Percentiles rank a stretch among this genome's conserved stretches.
Conservation (phyloP, 2,797 vertebrate genomes). For the Gastrophryne carolinensis region DNA sequence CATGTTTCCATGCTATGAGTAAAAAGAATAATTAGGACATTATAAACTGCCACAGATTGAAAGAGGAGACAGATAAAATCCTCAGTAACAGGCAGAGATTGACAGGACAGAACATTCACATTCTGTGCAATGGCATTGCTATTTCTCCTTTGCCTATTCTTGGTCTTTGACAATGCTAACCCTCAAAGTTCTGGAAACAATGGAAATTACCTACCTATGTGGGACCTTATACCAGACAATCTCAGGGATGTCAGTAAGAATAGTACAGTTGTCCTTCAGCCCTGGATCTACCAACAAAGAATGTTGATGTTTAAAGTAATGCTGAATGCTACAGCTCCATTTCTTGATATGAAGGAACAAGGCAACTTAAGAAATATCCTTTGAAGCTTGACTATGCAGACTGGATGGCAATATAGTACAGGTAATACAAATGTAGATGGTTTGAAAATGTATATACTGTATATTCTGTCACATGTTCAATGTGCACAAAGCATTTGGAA, state of each 20-base stretch:
- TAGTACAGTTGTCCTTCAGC: constrained; percentile 62
- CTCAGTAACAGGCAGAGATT: not conserved
- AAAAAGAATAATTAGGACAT: too few relatives aligned
- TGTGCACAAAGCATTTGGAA: too few relatives aligned
- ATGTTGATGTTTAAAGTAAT: constrained; percentile 76
- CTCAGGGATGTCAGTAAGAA: constrained; percentile 56
- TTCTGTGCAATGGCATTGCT: not conserved
- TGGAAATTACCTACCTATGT: constrained; percentile 67
- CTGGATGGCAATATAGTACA: constrained; percentile 80
- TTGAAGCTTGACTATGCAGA: constrained; percentile 82
- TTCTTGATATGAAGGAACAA: constrained; percentile 69
- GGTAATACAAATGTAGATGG: too few relatives aligned
- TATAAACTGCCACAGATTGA: too few relatives aligned
- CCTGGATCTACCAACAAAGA: constrained; percentile 76
- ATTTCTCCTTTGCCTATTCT: not conserved
- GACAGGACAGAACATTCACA: not conserved
- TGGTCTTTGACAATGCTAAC: not conserved
- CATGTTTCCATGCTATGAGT: too few relatives aligned
- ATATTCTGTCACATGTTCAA: too few relatives aligned
- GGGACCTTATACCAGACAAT: constrained; percentile 64
- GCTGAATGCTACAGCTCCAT: constrained; percentile 68
- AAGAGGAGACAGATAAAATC: not conserved
- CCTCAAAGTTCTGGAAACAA: constrained; percentile 53
- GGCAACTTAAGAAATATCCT: constrained; percentile 70
- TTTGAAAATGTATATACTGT: too few relatives aligned